Conservation (phyloP, 1,140 invertebrate species). For the Zaprionus capensis region DNA sequence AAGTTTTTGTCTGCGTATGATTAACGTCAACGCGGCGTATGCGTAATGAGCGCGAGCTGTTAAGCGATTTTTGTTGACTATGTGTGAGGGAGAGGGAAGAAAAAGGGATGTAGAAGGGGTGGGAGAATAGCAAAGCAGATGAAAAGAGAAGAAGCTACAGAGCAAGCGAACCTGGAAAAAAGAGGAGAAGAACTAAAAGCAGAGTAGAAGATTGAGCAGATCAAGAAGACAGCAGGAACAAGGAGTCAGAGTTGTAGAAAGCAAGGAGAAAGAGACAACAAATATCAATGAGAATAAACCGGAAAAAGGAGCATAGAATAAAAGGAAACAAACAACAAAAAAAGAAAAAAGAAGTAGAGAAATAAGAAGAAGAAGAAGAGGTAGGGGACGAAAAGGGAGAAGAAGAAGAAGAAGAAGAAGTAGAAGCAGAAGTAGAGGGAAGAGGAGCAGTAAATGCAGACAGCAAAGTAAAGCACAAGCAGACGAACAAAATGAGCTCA, state of each 20-base stretch:
- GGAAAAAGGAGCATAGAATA: not conserved
- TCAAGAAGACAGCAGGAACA: not conserved
- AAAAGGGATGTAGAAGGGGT: not conserved
- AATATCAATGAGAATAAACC: not conserved
- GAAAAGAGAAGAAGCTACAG: no score
- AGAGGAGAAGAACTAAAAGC: no score
- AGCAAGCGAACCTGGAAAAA: no score
- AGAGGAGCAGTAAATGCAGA: not conserved
- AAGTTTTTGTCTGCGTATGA: slow-evolving; percentile 74
- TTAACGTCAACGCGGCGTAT: slow-evolving; percentile 76
- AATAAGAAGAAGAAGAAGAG: not conserved
- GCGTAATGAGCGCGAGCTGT: slow-evolving; percentile 53
- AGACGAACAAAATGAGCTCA: not conserved
- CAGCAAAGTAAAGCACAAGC: not conserved
- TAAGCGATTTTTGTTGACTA: slow-evolving; percentile 25
- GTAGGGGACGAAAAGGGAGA: not conserved
- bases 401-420: not conserved
- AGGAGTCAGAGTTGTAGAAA: not conserved
- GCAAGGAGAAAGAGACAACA: not conserved
- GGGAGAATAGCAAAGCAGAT: not conserved
- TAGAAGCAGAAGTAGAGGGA: not conserved
- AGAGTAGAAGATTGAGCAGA: no score
- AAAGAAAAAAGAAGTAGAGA: not conserved
- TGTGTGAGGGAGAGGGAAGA: slow-evolving; percentile 25
- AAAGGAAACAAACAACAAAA: not conserved